A percentile compares a stretch with the other conserved stretches of the same genome.
Conservation (phyloP, 35 echinoderm and acorn worm species). For the Apostichopus californicus region DNA sequence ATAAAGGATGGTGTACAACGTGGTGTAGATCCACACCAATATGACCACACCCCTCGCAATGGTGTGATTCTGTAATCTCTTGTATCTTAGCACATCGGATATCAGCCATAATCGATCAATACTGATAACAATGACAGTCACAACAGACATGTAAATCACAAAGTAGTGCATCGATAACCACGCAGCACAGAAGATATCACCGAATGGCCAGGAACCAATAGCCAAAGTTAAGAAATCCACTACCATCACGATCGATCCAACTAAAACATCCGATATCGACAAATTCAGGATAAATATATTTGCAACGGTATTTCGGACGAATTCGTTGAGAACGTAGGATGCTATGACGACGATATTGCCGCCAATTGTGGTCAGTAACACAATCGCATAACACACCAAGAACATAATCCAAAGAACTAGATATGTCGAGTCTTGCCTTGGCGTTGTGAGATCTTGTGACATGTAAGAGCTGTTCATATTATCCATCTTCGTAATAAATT, state of each 20-base stretch:
- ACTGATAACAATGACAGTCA: too few species aligned
- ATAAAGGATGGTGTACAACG: conserved; percentile 6
- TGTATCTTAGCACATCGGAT: conserved; percentile 20
- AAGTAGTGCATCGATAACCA: too few species aligned
- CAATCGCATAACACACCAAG: not conserved
- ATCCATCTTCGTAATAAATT: too few species aligned
- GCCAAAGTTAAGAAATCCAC: too few species aligned
- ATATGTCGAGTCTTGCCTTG: too few species aligned
- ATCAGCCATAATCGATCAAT: not conserved
- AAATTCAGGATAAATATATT: conserved; percentile 13
- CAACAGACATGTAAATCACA: too few species aligned
- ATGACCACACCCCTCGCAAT: not conserved
- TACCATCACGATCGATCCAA: not conserved
- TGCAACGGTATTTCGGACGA: not conserved
- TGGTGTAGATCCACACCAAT: conserved; percentile 29
- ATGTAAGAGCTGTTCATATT: too few species aligned
- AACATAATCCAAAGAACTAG: not conserved
- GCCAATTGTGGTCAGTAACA: not conserved
- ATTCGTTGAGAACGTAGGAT: not conserved
- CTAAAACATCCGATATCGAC: conserved; percentile 18
- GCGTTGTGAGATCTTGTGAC: too few species aligned
- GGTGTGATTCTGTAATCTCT: not conserved
- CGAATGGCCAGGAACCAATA: too few species aligned
- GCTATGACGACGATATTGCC: not conserved
- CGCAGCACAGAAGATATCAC: too few species aligned